These are phyloP conservation scores for Amiota communis DNA, from an alignment of 2,888 invertebrate species.

Conservation along the genomic window DNA sequence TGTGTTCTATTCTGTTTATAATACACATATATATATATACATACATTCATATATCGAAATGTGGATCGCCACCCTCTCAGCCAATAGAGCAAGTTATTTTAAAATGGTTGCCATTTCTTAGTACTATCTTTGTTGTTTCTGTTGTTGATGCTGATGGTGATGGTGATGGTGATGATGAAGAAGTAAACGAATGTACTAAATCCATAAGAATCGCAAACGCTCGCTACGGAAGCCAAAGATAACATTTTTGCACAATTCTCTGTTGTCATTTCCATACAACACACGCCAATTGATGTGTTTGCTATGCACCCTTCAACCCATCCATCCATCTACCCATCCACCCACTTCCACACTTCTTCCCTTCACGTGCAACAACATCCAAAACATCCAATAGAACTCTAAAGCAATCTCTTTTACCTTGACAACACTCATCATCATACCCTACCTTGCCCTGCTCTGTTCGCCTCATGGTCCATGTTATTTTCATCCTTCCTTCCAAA, in stretches of 20 bases:
- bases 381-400: no score
- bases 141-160: constrained; percentile 12
- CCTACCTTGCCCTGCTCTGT: background rate
- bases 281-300: constrained; percentile 70
- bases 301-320: background rate
- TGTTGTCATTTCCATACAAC: constrained; percentile 69
- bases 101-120: constrained; percentile 61
- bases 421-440: background rate
- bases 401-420: background rate
- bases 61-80: constrained; percentile 8
- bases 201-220: constrained; percentile 61
- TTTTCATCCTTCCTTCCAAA: no score
- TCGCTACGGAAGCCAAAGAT: constrained; percentile 71
- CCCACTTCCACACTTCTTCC: background rate
- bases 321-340: background rate
- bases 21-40: constrained; percentile 12
- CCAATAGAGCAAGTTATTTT: constrained; percentile 38
- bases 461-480: no score
- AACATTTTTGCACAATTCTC: constrained; percentile 70
- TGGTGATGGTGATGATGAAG: background rate
- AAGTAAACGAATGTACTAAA: constrained; percentile 48
- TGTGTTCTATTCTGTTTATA: constrained; percentile 18
- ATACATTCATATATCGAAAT: background rate
- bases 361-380: background rate
- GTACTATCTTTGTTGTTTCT: constrained; percentile 48